Conservation (phyloP, 2,797 vertebrate genomes). For the Petrocephalus sullivani region DNA sequence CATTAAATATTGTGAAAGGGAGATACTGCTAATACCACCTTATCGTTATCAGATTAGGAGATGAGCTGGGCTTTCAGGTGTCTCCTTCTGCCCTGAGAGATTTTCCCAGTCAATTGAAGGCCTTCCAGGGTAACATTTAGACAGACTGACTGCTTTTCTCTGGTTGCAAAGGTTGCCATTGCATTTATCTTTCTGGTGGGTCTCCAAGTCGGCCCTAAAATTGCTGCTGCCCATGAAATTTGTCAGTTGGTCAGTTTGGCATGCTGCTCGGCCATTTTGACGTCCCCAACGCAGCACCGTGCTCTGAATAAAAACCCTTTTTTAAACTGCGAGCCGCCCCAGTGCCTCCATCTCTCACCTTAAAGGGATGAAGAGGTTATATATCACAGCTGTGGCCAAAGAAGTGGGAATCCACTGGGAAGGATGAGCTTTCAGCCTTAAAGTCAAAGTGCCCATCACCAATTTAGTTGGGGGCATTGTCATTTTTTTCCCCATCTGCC, state of each 20-base stretch:
- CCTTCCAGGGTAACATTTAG: constrained; percentile 31
- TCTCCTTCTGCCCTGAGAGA: constrained; percentile 28
- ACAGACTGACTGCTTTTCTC: constrained; percentile 5
- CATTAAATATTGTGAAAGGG: background rate
- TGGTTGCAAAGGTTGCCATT: constrained; percentile 4
- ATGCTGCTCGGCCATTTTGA: constrained; percentile 3
- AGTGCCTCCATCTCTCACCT: background rate
- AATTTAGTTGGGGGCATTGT: constrained; percentile 59
- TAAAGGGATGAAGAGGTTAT: background rate
- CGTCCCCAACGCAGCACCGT: constrained; percentile 7
- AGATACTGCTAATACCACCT: constrained; percentile 13
- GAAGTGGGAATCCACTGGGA: background rate
- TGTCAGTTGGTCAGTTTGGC: constrained; percentile 7
- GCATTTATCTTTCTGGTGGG: background rate
- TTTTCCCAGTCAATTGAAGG: constrained; percentile 31
- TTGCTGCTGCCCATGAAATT: background rate
- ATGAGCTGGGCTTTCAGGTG: constrained; percentile 27
- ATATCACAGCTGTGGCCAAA: background rate
- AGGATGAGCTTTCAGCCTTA: constrained; percentile 36
- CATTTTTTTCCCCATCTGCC: constrained; percentile 54
- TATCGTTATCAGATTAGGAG: constrained; percentile 37
- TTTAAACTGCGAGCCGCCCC: background rate
- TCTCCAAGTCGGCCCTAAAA: constrained; percentile 1
- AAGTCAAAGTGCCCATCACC: constrained; percentile 58
- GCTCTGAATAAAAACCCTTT: constrained; percentile 32